phyloP scores from a whole-genome alignment of 2,113 vertebrate genomes.

The Catharus bicknelli region DNA sequence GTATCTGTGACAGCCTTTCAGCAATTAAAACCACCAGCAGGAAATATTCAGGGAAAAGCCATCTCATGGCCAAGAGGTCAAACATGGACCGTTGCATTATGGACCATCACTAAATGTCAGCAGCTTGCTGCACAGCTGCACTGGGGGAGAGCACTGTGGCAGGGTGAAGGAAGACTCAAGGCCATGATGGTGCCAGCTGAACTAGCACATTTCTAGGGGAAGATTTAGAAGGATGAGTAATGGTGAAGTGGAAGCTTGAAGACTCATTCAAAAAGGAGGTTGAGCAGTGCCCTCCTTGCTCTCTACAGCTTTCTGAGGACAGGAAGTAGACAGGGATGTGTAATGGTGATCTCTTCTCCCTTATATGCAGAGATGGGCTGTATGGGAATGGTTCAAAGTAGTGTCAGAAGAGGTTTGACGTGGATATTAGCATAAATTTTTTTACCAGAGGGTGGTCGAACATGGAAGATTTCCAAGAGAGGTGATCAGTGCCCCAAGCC shows the following conservation, averaged over 20 bases:
- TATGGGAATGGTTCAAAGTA: not conserved
- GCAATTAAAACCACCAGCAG: not conserved
- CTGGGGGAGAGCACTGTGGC: not conserved
- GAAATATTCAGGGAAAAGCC: not conserved
- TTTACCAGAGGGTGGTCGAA: not conserved
- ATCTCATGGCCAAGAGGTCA: not conserved
- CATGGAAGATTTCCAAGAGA: not conserved
- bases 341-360: not conserved
- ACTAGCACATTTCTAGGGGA: not conserved
- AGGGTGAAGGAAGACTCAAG: not conserved
- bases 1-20: not conserved
- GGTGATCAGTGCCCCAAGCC: not conserved
- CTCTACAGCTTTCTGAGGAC: not conserved
- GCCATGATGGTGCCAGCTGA: not conserved
- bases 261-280: not conserved
- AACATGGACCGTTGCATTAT: rapidly evolving
- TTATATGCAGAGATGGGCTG: not conserved
- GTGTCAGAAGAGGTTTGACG: not conserved
- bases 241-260: not conserved
- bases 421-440: not conserved
- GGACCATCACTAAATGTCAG: not conserved
- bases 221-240: not conserved
- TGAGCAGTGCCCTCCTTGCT: not conserved
- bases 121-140: not conserved
- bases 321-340: not conserved